Evolutionary conservation across 1,140 invertebrate genomes (phyloP).

Genomic region (Drosophila biarmipes): DNA sequence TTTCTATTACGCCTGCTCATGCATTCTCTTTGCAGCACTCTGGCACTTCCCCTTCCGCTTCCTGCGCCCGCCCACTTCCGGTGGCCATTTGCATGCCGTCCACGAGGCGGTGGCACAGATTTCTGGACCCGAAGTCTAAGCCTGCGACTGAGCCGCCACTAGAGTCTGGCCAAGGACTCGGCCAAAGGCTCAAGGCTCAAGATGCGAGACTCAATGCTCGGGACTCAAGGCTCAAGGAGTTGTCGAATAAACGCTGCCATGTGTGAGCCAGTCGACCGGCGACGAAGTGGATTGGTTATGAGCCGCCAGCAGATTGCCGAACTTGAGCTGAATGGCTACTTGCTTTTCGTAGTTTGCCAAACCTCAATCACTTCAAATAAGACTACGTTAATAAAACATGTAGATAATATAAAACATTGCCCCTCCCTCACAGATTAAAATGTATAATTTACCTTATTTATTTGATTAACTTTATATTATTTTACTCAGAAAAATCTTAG

Average conservation of each 20-base stretch:
- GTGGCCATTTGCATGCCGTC: conserved; percentile 35
- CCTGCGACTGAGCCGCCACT: conserved; percentile 21
- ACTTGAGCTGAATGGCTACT: conserved; percentile 3
- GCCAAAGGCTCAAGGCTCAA: conserved; percentile 17
- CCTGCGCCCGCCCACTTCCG: neutral
- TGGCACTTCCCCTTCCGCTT: conserved; percentile 36
- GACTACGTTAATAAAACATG: too few species aligned
- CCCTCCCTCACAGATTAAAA: too few species aligned
- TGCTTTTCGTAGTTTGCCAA: neutral
- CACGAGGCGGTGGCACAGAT: conserved; percentile 32
- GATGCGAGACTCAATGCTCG: neutral
- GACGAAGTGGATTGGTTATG: conserved; percentile 31
- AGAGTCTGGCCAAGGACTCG: conserved; percentile 27
- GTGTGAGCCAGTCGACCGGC: conserved; percentile 13
- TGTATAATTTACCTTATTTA: too few species aligned
- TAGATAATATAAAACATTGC: too few species aligned
- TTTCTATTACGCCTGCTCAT: conserved; percentile 50
- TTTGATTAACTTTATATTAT: too few species aligned
- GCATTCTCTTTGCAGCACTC: conserved; percentile 42
- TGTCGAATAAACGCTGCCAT: conserved; percentile 20
- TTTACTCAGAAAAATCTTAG: too few species aligned
- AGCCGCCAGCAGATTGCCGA: conserved; percentile 12
- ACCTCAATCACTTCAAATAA: too few species aligned
- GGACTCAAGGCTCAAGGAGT: conserved; percentile 25
- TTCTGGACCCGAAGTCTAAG: conserved; percentile 39